Evolutionary conservation across 2,113 vertebrate genomes (phyloP).

Genomic region (Condylura cristata): DNA sequence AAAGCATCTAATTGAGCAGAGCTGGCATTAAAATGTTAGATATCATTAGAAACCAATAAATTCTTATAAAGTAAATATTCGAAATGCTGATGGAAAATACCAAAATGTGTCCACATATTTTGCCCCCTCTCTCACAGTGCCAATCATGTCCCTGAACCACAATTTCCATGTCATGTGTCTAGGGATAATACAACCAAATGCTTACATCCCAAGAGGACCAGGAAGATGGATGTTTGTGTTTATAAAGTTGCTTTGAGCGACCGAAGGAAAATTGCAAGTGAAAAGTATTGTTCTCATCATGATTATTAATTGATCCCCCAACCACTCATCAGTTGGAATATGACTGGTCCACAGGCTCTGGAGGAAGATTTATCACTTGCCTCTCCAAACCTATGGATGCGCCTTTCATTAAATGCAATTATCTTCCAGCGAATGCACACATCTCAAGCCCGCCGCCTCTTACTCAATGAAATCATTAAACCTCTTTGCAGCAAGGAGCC

Average conservation of each 20-base stretch:
- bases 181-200: background rate
- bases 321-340: slow-evolving; percentile 55
- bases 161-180: background rate
- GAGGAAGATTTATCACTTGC: slow-evolving; percentile 74
- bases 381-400: slow-evolving; percentile 45
- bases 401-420: slow-evolving; percentile 70
- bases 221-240: slow-evolving; percentile 69
- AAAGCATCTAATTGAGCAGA: background rate
- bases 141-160: background rate
- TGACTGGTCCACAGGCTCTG: slow-evolving; percentile 51
- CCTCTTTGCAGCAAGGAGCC: slow-evolving; percentile 31
- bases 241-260: slow-evolving; percentile 57
- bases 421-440: slow-evolving; percentile 48
- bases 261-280: slow-evolving; percentile 63
- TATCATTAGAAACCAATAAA: background rate
- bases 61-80: background rate
- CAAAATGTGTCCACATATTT: background rate
- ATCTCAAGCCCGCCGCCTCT: slow-evolving; percentile 20
- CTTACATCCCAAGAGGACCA: slow-evolving; percentile 52
- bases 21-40: background rate
- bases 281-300: slow-evolving; percentile 64
- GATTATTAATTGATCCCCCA: slow-evolving; percentile 75
- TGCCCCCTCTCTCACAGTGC: background rate
- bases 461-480: slow-evolving; percentile 72
- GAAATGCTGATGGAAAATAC: background rate